phyloP scores from a whole-genome alignment of 2,113 vertebrate species.

The Gavia stellata region DNA sequence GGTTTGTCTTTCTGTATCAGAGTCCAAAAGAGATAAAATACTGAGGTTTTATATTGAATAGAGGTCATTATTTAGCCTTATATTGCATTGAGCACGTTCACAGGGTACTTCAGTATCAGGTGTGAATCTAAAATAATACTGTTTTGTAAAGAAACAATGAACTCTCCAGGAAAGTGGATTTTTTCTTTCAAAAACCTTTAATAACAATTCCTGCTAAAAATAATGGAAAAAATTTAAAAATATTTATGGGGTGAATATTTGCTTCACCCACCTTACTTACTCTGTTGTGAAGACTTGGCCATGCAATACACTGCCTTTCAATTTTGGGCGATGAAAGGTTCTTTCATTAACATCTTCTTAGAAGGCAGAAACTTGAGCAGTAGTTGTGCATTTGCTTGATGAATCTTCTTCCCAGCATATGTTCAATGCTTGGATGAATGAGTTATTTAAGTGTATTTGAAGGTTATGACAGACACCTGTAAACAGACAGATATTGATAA shows the following conservation, averaged over 20 bases:
- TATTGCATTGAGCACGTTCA: neutral
- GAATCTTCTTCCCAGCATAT: neutral
- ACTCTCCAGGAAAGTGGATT: neutral
- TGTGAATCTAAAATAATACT: neutral
- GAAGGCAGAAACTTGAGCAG: neutral
- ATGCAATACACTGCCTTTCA: fast-evolving
- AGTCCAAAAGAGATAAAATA: neutral
- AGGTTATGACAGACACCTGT: constrained; percentile 69
- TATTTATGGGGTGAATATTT: neutral
- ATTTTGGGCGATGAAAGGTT: neutral
- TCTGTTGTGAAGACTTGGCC: neutral
- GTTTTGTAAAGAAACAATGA: neutral
- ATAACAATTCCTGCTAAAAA: neutral
- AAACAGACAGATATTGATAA: constrained; percentile 66
- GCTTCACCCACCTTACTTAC: neutral
- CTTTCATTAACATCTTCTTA: neutral
- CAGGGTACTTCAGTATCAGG: neutral
- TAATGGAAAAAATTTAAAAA: neutral
- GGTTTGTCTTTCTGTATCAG: neutral
- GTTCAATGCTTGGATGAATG: constrained; percentile 15
- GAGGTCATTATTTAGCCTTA: neutral
- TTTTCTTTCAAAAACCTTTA: neutral
- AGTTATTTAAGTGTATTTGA: constrained; percentile 57
- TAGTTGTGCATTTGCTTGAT: constrained; percentile 1
- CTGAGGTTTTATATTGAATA: fast-evolving